A percentile compares a stretch with the other conserved stretches of the same genome.
These are phyloP conservation scores for Progne subis DNA, from an alignment of 2,113 vertebrate genomes.

Conservation along the genomic window DNA sequence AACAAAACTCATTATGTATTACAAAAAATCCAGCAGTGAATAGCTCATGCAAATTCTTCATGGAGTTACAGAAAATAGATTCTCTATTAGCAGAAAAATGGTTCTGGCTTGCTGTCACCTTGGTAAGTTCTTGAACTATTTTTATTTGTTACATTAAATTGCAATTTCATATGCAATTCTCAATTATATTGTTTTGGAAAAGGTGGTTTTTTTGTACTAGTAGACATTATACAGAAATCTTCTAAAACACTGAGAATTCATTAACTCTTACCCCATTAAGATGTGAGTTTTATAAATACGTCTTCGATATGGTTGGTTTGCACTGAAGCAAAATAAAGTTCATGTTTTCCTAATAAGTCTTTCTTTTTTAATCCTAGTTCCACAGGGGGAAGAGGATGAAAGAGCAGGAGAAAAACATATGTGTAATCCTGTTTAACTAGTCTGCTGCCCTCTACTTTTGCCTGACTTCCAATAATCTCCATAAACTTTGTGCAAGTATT, in stretches of 20 bases:
- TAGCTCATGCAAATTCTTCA: neutral
- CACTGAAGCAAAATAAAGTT: neutral
- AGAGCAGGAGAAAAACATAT: neutral
- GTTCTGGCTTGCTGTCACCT: neutral
- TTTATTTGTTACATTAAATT: neutral
- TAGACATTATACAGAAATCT: neutral
- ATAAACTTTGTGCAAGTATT: neutral
- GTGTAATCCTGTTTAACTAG: neutral
- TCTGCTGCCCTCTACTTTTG: neutral
- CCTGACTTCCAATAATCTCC: neutral
- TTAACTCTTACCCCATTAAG: neutral
- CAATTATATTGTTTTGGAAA: neutral
- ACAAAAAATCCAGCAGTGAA: neutral
- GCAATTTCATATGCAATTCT: neutral
- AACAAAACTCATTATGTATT: slow-evolving; percentile 30
- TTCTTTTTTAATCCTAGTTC: neutral
- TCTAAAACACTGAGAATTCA: neutral
- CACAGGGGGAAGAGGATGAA: neutral
- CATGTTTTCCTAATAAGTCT: neutral
- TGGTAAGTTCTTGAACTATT: neutral
- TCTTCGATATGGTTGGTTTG: neutral
- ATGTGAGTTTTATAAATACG: neutral
- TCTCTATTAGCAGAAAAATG: neutral
- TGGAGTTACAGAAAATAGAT: neutral
- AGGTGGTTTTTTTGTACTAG: neutral